Evolutionary conservation across 2,888 invertebrate genomes (phyloP).

Genomic region (Andrena bicolor): DNA sequence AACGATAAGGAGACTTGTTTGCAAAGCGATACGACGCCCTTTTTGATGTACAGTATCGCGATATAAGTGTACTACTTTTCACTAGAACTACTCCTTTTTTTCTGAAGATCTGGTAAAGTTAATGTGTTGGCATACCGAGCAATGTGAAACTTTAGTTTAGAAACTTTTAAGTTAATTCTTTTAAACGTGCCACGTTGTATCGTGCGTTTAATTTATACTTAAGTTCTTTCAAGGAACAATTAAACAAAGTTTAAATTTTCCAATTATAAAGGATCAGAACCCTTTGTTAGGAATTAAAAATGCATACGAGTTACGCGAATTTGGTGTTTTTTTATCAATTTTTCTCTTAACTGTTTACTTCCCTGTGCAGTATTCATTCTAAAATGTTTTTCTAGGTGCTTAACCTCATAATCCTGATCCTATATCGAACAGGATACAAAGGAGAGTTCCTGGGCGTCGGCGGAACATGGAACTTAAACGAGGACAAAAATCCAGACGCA

Average conservation of each 20-base stretch:
- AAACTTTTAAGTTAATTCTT: too few species aligned
- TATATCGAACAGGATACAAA: slow-evolving; percentile 93
- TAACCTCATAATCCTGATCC: slow-evolving; percentile 91
- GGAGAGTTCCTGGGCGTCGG: slow-evolving; percentile 95
- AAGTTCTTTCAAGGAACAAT: too few species aligned
- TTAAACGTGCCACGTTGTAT: too few species aligned
- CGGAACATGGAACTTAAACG: slow-evolving; percentile 95
- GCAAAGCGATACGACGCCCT: slow-evolving; percentile 75
- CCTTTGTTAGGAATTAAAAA: too few species aligned
- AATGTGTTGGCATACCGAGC: neutral
- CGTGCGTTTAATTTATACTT: too few species aligned
- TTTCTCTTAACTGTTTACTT: neutral
- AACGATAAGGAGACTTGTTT: slow-evolving; percentile 79
- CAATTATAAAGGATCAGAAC: too few species aligned
- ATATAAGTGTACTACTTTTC: slow-evolving; percentile 41
- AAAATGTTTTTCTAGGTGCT: slow-evolving; percentile 87
- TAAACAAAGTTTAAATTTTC: too few species aligned
- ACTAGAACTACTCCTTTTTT: neutral
- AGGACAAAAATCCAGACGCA: slow-evolving; percentile 94
- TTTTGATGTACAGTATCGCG: slow-evolving; percentile 47
- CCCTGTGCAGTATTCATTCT: neutral
- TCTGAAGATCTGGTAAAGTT: neutral
- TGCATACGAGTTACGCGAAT: too few species aligned
- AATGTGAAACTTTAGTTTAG: neutral
- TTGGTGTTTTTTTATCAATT: neutral